These are phyloP conservation scores for Phaedon cochleariae DNA, from an alignment of 2,888 invertebrate genomes.

Conservation along the genomic window DNA sequence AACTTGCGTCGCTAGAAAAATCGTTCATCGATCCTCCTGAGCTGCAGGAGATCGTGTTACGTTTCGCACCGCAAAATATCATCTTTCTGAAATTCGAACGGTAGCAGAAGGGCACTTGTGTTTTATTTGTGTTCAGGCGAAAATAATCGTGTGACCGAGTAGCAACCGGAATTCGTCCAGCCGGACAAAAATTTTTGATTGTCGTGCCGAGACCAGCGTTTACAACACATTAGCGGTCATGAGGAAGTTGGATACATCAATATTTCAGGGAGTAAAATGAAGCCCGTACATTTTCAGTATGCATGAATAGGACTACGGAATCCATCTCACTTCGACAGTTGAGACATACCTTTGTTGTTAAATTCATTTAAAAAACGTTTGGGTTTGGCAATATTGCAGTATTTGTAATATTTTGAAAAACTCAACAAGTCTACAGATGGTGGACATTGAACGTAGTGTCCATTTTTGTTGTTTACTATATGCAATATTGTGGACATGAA, in stretches of 20 bases:
- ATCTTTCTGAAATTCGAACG: not conserved
- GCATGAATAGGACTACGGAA: too few relatives aligned
- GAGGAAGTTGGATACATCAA: not conserved
- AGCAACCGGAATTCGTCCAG: not conserved
- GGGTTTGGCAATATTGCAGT: too few relatives aligned
- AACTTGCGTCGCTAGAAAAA: slow-evolving; percentile 47
- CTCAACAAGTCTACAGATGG: too few relatives aligned
- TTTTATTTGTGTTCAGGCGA: not conserved
- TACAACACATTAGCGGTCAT: not conserved
- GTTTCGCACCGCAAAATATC: not conserved
- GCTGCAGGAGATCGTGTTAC: not conserved
- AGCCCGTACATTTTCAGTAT: too few relatives aligned
- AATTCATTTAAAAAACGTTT: too few relatives aligned
- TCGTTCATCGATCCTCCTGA: not conserved
- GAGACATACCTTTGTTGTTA: too few relatives aligned
- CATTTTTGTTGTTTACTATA: too few relatives aligned
- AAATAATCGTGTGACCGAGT: not conserved
- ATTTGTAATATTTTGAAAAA: too few relatives aligned
- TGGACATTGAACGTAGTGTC: too few relatives aligned
- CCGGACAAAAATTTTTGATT: not conserved
- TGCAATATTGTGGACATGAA: too few relatives aligned
- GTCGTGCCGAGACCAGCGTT: not conserved
- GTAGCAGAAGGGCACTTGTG: not conserved
- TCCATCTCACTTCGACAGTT: too few relatives aligned
- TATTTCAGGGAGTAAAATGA: too few relatives aligned